Evolutionary conservation across 2,113 vertebrate genomes (phyloP).

Genomic region (Irena cyanogastra): DNA sequence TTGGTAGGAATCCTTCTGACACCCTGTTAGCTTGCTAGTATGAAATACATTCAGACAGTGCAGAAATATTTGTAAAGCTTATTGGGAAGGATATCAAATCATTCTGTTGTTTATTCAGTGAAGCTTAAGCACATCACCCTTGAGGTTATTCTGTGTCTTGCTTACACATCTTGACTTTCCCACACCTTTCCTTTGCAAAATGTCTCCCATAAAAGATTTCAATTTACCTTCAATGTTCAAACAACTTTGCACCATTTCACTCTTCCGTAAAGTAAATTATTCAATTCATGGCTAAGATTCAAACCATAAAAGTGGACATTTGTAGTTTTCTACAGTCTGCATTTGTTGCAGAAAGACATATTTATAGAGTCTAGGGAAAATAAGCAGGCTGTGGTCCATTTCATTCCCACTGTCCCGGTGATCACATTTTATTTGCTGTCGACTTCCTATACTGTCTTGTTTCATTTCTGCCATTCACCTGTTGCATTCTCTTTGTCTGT

Average conservation of each 20-base stretch:
- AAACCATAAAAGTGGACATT: not conserved
- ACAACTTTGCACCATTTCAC: not conserved
- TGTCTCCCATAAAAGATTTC: not conserved
- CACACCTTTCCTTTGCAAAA: not conserved
- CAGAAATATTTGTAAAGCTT: constrained; percentile 15
- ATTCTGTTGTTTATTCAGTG: constrained; percentile 21
- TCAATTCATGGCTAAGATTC: not conserved
- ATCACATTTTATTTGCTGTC: not conserved
- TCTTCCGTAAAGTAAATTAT: not conserved
- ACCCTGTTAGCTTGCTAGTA: not conserved
- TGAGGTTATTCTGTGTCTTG: not conserved
- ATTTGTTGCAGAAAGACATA: not conserved
- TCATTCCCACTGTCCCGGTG: not conserved
- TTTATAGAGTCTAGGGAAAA: not conserved
- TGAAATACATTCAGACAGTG: not conserved
- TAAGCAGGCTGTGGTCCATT: not conserved
- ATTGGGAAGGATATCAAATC: constrained; percentile 13
- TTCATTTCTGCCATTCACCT: not conserved
- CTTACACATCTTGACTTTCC: not conserved
- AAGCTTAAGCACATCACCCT: not conserved
- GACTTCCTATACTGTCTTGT: not conserved
- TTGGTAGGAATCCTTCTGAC: not conserved
- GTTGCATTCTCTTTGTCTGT: not conserved
- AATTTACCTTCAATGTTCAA: not conserved
- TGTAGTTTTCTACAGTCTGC: not conserved